Base-by-base conservation (phyloP, 2,888 invertebrate genomes). In the Aquatica leii region DNA sequence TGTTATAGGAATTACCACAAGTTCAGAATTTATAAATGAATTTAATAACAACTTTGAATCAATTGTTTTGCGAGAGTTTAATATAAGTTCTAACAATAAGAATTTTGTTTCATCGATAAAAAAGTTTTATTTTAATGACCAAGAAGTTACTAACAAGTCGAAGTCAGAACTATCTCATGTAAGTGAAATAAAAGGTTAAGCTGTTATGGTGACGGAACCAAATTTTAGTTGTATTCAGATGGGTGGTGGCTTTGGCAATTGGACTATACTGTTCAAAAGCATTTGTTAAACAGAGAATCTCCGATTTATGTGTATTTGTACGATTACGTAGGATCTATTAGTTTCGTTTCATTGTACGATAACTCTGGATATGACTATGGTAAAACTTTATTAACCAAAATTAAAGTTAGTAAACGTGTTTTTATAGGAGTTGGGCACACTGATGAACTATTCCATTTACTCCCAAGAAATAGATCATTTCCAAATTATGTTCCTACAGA, bases 201-300 rank as follows among this genome's bases (percentile, higher is more conserved):
- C 9, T 12, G 9, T 37, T 12, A 37, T 37, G 9, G 2, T 12
- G 2, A 5, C 11, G n/a, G 4, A 34, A 15, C 40, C n/a, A n/a
- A n/a, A 8, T 76, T 82, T 37, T 76, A 92, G 92, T 83, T 91
- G 68, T 90, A 90, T 69, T 87, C 89, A 0, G 92, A 92, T 76
- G 87, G 87, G 0, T 90, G 90, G 85, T 91, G 91, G 71, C 81
- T 85, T n/a, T 86, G 85, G 58, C 88, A 88, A 0, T 84, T 86
- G 1, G 82, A 90, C 67, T 87, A 88, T 71, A 86, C 89, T 0
- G 80, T 90, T 0, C 85, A 86, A 52, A 74, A 85, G 4, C 84
- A 86, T 1, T 75, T 85, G 9, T 82, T 81, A 54, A 82, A 85
- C 57, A 82, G 84, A 0, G 81, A 84, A 41, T 81, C 82, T 0